Percentiles rank a stretch among this genome's conserved stretches.
phyloP scores from a whole-genome alignment of 2,888 invertebrate genomes.

The Gymnosoma rotundatum region DNA sequence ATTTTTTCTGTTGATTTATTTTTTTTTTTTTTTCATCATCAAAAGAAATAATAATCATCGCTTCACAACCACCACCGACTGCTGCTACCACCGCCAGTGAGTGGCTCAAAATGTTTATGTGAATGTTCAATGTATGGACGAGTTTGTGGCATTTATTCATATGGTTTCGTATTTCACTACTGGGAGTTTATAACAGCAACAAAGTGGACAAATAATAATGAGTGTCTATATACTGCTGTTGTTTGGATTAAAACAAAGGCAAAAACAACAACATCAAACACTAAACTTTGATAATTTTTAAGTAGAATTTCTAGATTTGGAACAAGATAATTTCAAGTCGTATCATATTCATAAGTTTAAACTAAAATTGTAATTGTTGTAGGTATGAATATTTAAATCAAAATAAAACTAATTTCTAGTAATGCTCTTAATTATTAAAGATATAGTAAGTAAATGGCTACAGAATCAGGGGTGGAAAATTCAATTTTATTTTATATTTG shows the following conservation, averaged over 20 bases:
- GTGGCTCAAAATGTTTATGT: not conserved
- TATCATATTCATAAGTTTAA: not conserved
- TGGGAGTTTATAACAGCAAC: conserved; percentile 44
- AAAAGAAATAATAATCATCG: conserved; percentile 44
- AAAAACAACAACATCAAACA: conserved; percentile 1
- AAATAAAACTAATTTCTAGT: too few species aligned
- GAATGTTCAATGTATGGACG: conserved; percentile 10
- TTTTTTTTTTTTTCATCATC: conserved; percentile 32
- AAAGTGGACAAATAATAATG: conserved; percentile 35
- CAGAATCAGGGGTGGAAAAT: too few species aligned
- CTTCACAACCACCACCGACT: conserved; percentile 33
- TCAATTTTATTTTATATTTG: too few species aligned
- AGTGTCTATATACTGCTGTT: conserved; percentile 13
- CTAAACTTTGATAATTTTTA: conserved; percentile 23
- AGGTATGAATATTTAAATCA: too few species aligned
- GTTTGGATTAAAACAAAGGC: conserved; percentile 10
- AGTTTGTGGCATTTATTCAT: conserved; percentile 5
- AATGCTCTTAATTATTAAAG: too few species aligned
- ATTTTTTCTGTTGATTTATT: too few species aligned
- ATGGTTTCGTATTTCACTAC: conserved; percentile 52
- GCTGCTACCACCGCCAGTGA: conserved; percentile 12
- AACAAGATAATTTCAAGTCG: conserved; percentile 17
- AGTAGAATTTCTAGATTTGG: conserved; percentile 35
- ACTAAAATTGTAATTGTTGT: not conserved
- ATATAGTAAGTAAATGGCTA: too few species aligned